A percentile compares a stretch with the other conserved stretches of the same genome.
phyloP scores from a whole-genome alignment of 2,797 vertebrate genomes.

The Hypotaenidia okinawae region DNA sequence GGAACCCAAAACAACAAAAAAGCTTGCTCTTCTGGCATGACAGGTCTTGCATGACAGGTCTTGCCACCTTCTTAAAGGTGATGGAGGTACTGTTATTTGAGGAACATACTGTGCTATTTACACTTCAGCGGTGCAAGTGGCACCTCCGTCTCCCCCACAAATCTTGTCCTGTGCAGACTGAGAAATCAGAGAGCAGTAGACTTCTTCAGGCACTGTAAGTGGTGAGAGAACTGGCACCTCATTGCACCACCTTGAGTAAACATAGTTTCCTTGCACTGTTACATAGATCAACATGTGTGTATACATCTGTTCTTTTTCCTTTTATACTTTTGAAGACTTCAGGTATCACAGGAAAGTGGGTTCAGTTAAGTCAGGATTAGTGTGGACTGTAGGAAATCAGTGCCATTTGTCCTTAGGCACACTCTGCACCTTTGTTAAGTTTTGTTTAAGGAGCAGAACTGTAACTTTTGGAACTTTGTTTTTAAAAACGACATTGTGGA shows the following conservation, averaged over 20 bases:
- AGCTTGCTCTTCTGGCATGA: neutral
- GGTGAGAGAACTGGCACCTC: neutral
- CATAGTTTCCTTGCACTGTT: neutral
- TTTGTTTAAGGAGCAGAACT: neutral
- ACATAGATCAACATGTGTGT: neutral
- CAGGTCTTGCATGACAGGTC: neutral
- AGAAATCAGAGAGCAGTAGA: neutral
- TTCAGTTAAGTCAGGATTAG: neutral
- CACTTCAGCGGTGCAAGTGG: neutral
- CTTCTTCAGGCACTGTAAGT: neutral
- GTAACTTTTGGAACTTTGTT: neutral
- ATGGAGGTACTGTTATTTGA: neutral
- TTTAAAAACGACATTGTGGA: neutral
- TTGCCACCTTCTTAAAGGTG: neutral
- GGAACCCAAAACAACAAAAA: neutral
- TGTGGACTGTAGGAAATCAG: neutral
- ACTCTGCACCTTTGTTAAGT: neutral
- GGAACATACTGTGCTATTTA: neutral
- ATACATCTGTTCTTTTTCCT: neutral
- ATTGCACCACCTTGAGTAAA: neutral
- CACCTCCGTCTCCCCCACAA: neutral
- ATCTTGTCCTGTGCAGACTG: neutral
- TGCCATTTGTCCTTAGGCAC: neutral
- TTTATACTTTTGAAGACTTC: neutral
- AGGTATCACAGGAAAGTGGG: accelerated